Evolutionary conservation across 2,113 vertebrate genomes (phyloP).

Genomic region (Sphyrna mokarran): DNA sequence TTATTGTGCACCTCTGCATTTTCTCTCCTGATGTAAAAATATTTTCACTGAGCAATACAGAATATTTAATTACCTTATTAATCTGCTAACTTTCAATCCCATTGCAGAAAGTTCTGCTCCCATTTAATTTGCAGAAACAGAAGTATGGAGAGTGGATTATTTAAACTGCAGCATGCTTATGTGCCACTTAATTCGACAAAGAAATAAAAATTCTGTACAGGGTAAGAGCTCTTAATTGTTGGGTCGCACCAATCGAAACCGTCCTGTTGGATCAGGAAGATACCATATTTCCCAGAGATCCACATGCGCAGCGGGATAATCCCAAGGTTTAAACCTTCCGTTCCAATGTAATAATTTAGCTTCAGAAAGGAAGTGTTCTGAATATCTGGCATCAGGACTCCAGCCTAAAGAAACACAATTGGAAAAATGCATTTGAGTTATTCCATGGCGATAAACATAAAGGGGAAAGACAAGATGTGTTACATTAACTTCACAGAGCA

Average conservation of each 20-base stretch:
- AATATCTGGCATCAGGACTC: slow-evolving; percentile 76
- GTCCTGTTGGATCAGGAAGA: slow-evolving; percentile 79
- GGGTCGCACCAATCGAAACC: slow-evolving; percentile 68
- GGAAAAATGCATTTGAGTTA: not conserved
- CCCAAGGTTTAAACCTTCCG: slow-evolving; percentile 90
- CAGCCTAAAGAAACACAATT: slow-evolving; percentile 61
- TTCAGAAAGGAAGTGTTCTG: slow-evolving; percentile 71
- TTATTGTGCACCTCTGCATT: not conserved
- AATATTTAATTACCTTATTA: not conserved
- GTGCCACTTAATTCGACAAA: not conserved
- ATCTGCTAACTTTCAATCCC: not conserved
- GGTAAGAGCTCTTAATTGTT: slow-evolving; percentile 46
- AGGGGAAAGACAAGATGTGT: not conserved
- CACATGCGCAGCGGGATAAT: slow-evolving; percentile 70
- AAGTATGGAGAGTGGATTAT: not conserved
- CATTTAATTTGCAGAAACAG: not conserved
- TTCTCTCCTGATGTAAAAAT: not conserved
- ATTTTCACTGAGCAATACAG: not conserved
- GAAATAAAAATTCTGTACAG: not conserved
- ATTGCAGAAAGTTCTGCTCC: not conserved
- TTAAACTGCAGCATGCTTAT: not conserved
- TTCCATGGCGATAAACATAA: not conserved
- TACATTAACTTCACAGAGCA: not conserved
- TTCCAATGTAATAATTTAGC: slow-evolving; percentile 91
- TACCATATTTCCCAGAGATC: slow-evolving; percentile 93